Base-by-base conservation (phyloP, 2,797 vertebrate genomes). In the Botia kubotai region DNA sequence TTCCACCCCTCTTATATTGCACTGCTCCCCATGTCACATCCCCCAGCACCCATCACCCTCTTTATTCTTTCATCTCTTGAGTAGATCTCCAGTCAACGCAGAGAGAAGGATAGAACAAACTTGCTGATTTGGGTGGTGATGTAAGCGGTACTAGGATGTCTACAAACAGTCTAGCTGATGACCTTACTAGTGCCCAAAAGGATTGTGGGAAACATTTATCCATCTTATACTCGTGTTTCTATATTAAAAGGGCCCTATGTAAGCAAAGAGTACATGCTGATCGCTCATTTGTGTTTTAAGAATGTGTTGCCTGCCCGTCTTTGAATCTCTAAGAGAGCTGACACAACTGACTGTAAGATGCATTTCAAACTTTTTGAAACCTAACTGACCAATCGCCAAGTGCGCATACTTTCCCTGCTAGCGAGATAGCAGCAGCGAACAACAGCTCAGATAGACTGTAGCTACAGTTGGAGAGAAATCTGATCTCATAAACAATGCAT, bases 1-100 rank as follows among this genome's bases (percentile, higher is more conserved):
- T 88, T 87, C 80, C 82, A 65, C 58, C 74, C 71, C 65, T 33
- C 29, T 71, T 55, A 65, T 62, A 36, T 71, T 81, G 73, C 29
- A 67, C 83, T 62, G 79, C 79, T 70, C 53, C 80, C 29, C 13
- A 68, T 83, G 73, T 83, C 75, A 66, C 71, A 71, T 75, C 65
- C 66, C 67, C 69, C 60, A 65, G 76, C n/a, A 70, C 46, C 50
- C 33, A 23, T 65, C 43, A 57, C 39, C 19, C 26, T 46, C 63
- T 70, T 23, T 63, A 14, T 67, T 67, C 60, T 55, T 53, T 46
- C 16, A 23, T 58, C 60, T 57, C 36, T 70, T 21, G 16, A 74
- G 71, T 67, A 60, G 72, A 66, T 46, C 63, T 55, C 23, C 63
- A 13, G 52, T 70, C 23, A 53, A 23, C 7, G 2, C 36, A 48